A percentile compares a stretch with the other conserved stretches of the same genome.
These are phyloP conservation scores for Gavia stellata DNA, from an alignment of 2,113 vertebrate genomes.

Conservation along the genomic window DNA sequence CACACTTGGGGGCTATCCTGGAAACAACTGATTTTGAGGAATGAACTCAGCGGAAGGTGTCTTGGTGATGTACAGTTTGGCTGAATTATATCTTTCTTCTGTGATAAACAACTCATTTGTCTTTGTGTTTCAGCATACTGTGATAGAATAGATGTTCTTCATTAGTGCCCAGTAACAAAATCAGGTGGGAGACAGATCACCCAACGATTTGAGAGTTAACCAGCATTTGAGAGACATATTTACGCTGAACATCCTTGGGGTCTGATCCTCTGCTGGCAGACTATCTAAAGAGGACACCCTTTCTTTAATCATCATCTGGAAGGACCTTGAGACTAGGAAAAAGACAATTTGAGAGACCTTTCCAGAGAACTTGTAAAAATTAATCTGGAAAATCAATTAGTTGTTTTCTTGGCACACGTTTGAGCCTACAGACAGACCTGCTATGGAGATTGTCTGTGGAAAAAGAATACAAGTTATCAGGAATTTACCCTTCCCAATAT, in stretches of 20 bases:
- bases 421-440: background rate
- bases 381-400: background rate
- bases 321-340: background rate
- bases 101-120: background rate
- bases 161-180: background rate
- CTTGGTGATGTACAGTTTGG: background rate
- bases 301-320: background rate
- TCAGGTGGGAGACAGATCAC: background rate
- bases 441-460: background rate
- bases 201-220: background rate
- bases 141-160: background rate
- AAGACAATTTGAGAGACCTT: background rate
- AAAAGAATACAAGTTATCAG: background rate
- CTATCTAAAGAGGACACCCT: background rate
- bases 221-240: background rate
- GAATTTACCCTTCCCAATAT: background rate
- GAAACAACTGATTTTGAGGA: background rate
- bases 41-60: background rate
- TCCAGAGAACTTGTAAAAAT: background rate
- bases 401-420: background rate
- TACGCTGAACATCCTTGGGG: background rate
- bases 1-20: background rate
- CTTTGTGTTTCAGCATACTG: background rate
- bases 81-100: background rate
- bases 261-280: background rate